These are phyloP conservation scores for Pseudanteris insignis DNA, from an alignment of 2,888 invertebrate species.

Conservation along the genomic window DNA sequence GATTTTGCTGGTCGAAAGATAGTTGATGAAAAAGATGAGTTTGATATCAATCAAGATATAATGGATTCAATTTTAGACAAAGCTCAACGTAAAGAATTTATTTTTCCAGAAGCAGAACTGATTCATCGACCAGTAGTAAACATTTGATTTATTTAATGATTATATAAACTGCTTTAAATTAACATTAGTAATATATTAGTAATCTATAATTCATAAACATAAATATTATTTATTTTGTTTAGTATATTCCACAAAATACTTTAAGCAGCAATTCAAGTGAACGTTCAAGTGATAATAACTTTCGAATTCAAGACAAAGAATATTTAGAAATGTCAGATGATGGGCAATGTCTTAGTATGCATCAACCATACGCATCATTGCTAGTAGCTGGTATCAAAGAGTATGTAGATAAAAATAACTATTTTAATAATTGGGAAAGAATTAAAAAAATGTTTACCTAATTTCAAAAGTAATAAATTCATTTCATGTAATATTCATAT, in stretches of 20 bases:
- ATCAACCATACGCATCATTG: conserved; percentile 95
- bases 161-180: background rate
- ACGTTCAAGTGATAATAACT: too few species aligned
- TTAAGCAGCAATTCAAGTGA: too few species aligned
- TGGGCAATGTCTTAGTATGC: conserved; percentile 91
- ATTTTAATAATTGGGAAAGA: background rate
- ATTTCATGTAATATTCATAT: too few species aligned
- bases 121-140: conserved; percentile 50
- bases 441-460: background rate
- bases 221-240: background rate
- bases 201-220: too few species aligned
- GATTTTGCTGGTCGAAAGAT: conserved; percentile 76
- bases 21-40: conserved; percentile 47
- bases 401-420: conserved; percentile 68
- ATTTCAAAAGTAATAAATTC: background rate
- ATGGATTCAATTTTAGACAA: conserved; percentile 24
- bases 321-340: conserved; percentile 84
- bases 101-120: conserved; percentile 55
- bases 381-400: conserved; percentile 91
- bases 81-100: conserved; percentile 45
- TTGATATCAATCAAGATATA: conserved; percentile 12
- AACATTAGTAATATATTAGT: too few species aligned
- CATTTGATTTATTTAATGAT: background rate
- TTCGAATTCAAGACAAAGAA: conserved; percentile 81
- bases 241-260: too few species aligned